Evolutionary conservation across 2,888 invertebrate species (phyloP), one percentile per base, ranked within the genome.

Genomic region (Micoletzkya japonica): DNA sequence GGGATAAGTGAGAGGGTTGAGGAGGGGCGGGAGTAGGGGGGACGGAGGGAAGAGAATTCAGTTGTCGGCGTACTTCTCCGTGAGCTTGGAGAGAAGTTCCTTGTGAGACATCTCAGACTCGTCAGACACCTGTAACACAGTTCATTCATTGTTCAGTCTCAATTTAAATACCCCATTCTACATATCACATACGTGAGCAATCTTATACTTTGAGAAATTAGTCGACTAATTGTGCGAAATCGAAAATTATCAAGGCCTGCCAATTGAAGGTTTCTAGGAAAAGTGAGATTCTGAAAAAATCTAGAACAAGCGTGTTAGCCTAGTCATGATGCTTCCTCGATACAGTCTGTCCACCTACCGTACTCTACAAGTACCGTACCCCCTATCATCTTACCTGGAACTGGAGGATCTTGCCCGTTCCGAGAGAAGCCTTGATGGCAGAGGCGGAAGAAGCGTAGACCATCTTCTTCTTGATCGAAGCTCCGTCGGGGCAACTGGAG

Each of bases 341-440:
- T 63, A 32, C 44, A 39, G 61, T 59, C 36, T 44, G 24, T n/a
- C 37, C 4, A 24, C 56, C 56, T 17, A 14, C 28, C 52, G 24
- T 39, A 7, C 17, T 17, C 17, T 10, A 59, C 59, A 4, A 2
- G 26, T 14, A 56, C 28, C 14, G 4, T 4, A 14, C 30, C 4
- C 3, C 10, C 1, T 49, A n/a, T n/a, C n/a, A 56, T 67, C 61
- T 57, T 54, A 84, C 85, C 80, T 85, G 85, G 76, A 85, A 80
- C 71, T 81, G 85, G 67, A 82, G 75, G 68, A 86, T 82, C 72
- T 82, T 85, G 63, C 79, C 83, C 52, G 85, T 85, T 71, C 85
- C 94, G 87, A 98, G 90, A 74, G 95, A 93, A 88, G 94, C 94
- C 90, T 95, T 96, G 87, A 98, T 90, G 86, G 95, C 95, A 88